Evolutionary conservation across 2,113 vertebrate species (phyloP), one percentile per base, ranked within the genome.

Genomic region (Psittacara wagleri): DNA sequence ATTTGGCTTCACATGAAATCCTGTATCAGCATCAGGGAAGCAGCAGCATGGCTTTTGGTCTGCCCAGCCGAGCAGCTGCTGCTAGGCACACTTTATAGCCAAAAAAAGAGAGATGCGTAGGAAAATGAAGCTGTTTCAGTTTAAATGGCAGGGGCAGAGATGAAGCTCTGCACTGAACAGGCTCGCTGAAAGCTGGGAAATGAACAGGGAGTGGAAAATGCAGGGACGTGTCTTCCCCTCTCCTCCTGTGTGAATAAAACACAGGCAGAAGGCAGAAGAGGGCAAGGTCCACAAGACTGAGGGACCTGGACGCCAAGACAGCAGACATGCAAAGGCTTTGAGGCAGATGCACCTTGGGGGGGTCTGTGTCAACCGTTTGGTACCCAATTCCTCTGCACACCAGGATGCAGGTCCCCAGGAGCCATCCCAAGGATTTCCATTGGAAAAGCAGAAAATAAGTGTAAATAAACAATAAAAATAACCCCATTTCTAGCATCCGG

Each of bases 231-330:
- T 35, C 37, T 63, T 72, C 37, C 31, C 61, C 15, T 81, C 19
- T 52, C 55, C 33, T 39, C n/a, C 66, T 46, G 33, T 39, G 66
- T 25, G 27, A 63, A 85, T 17, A 72, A 79, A 66, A 76, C 1
- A 3, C 20, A 46, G 1, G 3, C 6, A 4, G 18, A 63, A 46
- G 1, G 3, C 6, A 4, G 18, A 63, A 9, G 46, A 82, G 48
- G 39, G 7, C 48, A 33, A 37, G 13, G 14, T 23, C 37, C 22
- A 10, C 6, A 11, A 27, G 39, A 33, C 2, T 0, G 5, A 82
- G 37, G 48, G 39, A 28, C 29, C 17, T 1, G 1, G 66, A 22
- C 0, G 1, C 20, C 73, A 19, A 2, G 1, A 63, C 3, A 3
- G 22, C 62, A 29, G 29, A 57, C 2, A 2, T 12, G 28, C 5